Percentiles rank a stretch among this genome's conserved stretches.
phyloP scores from a whole-genome alignment of 2,888 invertebrate genomes.

The Pocota personata region DNA sequence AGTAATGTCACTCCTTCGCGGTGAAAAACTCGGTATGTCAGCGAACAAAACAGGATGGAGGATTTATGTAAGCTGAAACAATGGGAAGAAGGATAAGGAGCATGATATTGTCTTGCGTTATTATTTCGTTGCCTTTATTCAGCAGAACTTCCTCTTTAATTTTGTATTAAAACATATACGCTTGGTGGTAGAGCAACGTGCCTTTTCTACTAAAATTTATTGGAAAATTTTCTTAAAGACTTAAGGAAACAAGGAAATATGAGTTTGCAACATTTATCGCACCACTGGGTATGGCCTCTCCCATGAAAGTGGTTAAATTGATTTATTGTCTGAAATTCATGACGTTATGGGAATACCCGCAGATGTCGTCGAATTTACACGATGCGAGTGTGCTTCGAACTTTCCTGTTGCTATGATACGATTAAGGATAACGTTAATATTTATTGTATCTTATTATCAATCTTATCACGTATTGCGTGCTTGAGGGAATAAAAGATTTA shows the following conservation, averaged over 20 bases:
- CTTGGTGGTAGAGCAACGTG: background rate
- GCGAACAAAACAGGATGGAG: background rate
- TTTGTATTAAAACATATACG: background rate
- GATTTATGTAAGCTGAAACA: background rate
- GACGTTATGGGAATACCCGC: constrained; percentile 41
- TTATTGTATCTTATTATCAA: constrained; percentile 6
- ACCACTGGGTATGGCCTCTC: background rate
- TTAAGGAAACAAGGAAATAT: background rate
- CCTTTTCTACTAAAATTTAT: background rate
- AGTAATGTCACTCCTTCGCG: background rate
- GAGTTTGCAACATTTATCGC: background rate
- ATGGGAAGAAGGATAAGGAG: background rate
- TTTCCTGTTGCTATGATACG: background rate
- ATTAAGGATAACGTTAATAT: background rate
- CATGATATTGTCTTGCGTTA: background rate
- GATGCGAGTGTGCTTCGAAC: background rate
- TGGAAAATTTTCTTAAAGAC: constrained; percentile 2
- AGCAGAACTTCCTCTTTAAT: background rate
- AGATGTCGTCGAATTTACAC: constrained; percentile 34
- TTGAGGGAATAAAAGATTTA: background rate
- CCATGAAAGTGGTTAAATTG: constrained; percentile 22
- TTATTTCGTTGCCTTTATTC: background rate
- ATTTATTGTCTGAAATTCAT: constrained; percentile 48
- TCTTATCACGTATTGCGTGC: background rate
- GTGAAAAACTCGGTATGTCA: background rate